Evolutionary conservation across 1,140 invertebrate species (phyloP), one percentile per base, ranked within the genome.

Genomic region (Sinonovacula constricta): DNA sequence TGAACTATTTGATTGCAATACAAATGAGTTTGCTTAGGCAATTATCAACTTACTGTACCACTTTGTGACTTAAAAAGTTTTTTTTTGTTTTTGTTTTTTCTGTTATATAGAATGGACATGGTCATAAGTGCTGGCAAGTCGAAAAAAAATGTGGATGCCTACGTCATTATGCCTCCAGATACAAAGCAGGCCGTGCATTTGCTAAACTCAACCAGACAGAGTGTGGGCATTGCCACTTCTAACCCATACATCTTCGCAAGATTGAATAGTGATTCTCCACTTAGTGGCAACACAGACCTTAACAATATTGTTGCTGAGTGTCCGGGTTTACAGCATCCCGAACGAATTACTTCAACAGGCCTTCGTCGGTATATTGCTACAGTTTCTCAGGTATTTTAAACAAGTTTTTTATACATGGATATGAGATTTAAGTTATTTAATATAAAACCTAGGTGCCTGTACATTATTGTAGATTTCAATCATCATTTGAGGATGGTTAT

Each of bases 141-240:
- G 5, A 54, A 45, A 31, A 76, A 76, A 76, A 76, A 76, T 76
- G 72, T 76, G 15, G 72, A 76, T 36, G 63, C 60, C 18, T 76
- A 66, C 30, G 54, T 76, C 24, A 30, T 76, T 24, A 26, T 76
- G 33, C 72, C 72, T 24, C 72, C 72, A 28, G 72, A 76, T 26
- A 24, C 59, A 18, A 76, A 66, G 31, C 3, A 30, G 31, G 60
- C 72, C 24, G 22, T 67, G n/a, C 30, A 76, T 28, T 22, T 76
- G 15, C 31, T 76, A 7, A 76, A 24, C 28, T 14, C 4, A 53
- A 53, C 28, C 5, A 76, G 72, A 54, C 10, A 22, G 2, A 14
- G 2, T 3, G 72, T 67, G 3, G 72, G 72, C 2, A 67, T 76
- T 45, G 14, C 26, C 28, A 3, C 2, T 7, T 51, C 72, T 3